Conservation (phyloP, 1,140 invertebrate species). For the Drosophila rhopaloa region DNA sequence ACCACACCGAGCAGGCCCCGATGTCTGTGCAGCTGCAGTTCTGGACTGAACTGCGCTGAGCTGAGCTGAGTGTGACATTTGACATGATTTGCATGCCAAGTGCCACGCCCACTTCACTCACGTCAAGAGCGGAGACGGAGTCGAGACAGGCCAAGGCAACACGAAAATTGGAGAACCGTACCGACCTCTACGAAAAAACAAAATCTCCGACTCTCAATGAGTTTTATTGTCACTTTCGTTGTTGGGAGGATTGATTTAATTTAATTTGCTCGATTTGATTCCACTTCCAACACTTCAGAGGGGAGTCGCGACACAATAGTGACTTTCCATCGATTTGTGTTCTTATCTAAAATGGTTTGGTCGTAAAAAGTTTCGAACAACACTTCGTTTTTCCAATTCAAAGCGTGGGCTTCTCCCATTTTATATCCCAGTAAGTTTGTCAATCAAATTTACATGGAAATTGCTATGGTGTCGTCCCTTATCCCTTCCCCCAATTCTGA, state of each 20-base stretch:
- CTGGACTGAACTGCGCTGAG: conserved; percentile 1
- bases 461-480: background rate
- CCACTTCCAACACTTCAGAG: conserved; percentile 18
- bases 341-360: conserved; percentile 37
- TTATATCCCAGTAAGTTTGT: conserved; percentile 22
- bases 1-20: background rate
- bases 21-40: conserved; percentile 56
- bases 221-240: conserved; percentile 79
- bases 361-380: conserved; percentile 27
- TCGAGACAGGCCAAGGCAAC: conserved; percentile 29
- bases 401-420: conserved; percentile 13
- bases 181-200: conserved; percentile 14
- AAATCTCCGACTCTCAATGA: conserved; percentile 52
- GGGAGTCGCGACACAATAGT: conserved; percentile 15
- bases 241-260: conserved; percentile 52
- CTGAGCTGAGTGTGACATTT: conserved; percentile 70
- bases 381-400: conserved; percentile 1
- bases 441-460: conserved; percentile 27
- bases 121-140: conserved; percentile 42
- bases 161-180: conserved; percentile 21
- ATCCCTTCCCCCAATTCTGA: background rate
- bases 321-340: conserved; percentile 34
- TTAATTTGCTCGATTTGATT: conserved; percentile 52
- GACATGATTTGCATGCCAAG: conserved; percentile 81
- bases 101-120: conserved; percentile 73